Conservation (phyloP, 2,113 vertebrate species). For the Cochlearius cochlearius region DNA sequence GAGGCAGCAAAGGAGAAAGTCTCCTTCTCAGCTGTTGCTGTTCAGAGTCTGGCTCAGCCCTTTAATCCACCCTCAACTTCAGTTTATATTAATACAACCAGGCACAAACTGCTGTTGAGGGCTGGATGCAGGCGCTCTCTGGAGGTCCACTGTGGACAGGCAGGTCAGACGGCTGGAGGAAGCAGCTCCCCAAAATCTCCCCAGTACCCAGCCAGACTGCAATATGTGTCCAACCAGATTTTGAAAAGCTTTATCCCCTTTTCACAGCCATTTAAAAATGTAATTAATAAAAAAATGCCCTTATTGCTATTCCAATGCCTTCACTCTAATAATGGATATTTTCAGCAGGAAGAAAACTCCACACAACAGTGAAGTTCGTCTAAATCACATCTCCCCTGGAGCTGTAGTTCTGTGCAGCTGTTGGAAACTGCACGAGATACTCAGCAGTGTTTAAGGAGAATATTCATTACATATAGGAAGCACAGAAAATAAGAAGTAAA, state of each 20-base stretch:
- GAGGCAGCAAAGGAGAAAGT: not conserved
- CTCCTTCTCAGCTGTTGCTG: not conserved
- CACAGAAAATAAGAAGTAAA: not conserved
- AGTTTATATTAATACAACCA: not conserved
- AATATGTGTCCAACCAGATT: rapidly evolving
- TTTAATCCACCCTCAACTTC: not conserved
- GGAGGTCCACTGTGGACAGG: rapidly evolving
- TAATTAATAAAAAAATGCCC: not conserved
- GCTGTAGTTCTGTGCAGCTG: not conserved
- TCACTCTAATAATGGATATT: rapidly evolving
- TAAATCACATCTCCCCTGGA: not conserved
- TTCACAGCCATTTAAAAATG: not conserved
- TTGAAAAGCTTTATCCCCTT: not conserved
- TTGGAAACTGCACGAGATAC: not conserved
- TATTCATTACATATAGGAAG: not conserved
- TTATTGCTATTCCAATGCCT: not conserved
- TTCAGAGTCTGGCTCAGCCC: not conserved
- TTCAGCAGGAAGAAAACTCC: not conserved
- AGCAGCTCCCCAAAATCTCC: not conserved
- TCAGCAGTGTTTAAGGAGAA: not conserved
- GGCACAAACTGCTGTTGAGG: not conserved
- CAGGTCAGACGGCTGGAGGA: not conserved
- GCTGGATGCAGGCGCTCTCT: rapidly evolving
- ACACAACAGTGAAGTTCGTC: not conserved
- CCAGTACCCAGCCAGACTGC: not conserved